phyloP scores from a whole-genome alignment of 1,140 invertebrate genomes.

The Rhyacophila brunnea region DNA sequence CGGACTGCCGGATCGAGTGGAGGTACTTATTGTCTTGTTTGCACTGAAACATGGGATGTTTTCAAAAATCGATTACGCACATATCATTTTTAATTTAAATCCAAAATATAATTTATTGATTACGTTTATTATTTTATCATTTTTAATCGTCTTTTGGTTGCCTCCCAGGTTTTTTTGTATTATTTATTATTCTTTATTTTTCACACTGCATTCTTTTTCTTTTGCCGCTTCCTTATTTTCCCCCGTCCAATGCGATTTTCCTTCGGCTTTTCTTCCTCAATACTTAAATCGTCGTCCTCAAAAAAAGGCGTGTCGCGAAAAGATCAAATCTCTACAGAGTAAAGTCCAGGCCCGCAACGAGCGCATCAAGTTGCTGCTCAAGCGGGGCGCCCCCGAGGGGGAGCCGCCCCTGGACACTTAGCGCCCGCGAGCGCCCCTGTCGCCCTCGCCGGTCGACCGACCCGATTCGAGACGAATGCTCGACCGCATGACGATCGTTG shows the following conservation, averaged over 20 bases:
- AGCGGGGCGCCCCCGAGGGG: constrained; percentile 79
- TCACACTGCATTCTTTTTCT: constrained; percentile 61
- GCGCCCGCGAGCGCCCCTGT: constrained; percentile 15
- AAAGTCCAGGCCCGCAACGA: constrained; percentile 84
- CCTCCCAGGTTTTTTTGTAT: constrained; percentile 34
- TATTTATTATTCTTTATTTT: constrained; percentile 39
- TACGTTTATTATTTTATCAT: constrained; percentile 17
- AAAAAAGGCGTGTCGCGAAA: constrained; percentile 76
- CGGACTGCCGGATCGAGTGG: constrained; percentile 26
- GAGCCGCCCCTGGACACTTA: constrained; percentile 65
- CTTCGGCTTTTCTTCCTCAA: constrained; percentile 41
- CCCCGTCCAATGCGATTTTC: constrained; percentile 34
- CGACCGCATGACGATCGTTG: neutral
- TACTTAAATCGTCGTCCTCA: constrained; percentile 49
- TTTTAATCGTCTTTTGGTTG: constrained; percentile 30
- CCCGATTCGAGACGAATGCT: constrained; percentile 6
- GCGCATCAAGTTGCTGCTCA: constrained; percentile 81
- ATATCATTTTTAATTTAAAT: constrained; percentile 16
- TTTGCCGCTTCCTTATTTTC: constrained; percentile 59
- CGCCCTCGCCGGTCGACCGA: neutral
- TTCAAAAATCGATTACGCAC: constrained; percentile 24
- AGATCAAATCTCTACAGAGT: constrained; percentile 80
- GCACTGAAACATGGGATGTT: constrained; percentile 30
- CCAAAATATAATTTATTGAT: neutral
- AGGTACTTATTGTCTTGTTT: constrained; percentile 30